These are phyloP conservation scores for Harpagifer antarcticus DNA, from an alignment of 2,797 vertebrate genomes.

Conservation along the genomic window DNA sequence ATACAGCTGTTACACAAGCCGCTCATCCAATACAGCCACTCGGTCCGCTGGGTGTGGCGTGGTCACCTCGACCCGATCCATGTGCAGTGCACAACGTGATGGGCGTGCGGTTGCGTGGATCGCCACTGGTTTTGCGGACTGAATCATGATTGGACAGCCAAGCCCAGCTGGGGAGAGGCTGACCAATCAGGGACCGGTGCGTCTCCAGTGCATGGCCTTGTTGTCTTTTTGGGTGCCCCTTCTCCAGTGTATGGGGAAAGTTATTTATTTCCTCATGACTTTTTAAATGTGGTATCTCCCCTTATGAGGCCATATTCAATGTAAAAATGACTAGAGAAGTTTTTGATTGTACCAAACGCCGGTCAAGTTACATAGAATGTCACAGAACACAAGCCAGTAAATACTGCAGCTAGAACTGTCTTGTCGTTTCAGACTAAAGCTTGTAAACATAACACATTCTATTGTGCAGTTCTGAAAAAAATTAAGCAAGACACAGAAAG, in stretches of 20 bases:
- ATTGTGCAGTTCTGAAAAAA: background rate
- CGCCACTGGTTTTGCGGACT: constrained; percentile 70
- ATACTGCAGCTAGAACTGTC: background rate
- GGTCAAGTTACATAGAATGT: background rate
- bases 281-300: too few relatives aligned
- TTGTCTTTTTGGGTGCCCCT: constrained; percentile 20
- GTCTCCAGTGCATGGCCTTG: constrained; percentile 49
- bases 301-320: background rate
- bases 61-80: constrained; percentile 72
- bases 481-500: background rate
- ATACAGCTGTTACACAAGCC: constrained; percentile 78
- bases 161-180: background rate
- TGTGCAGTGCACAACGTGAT: constrained; percentile 83
- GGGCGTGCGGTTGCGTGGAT: constrained; percentile 43
- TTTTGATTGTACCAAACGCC: background rate
- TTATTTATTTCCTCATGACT: too few relatives aligned
- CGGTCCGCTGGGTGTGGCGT: constrained; percentile 76
- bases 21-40: constrained; percentile 45
- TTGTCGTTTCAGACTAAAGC: background rate
- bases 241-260: background rate
- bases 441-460: background rate
- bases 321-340: background rate
- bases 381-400: background rate
- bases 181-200: constrained; percentile 73
- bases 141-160: constrained; percentile 58